phyloP scores from a whole-genome alignment of 2,113 vertebrate species.

The Phaetusa simplex region DNA sequence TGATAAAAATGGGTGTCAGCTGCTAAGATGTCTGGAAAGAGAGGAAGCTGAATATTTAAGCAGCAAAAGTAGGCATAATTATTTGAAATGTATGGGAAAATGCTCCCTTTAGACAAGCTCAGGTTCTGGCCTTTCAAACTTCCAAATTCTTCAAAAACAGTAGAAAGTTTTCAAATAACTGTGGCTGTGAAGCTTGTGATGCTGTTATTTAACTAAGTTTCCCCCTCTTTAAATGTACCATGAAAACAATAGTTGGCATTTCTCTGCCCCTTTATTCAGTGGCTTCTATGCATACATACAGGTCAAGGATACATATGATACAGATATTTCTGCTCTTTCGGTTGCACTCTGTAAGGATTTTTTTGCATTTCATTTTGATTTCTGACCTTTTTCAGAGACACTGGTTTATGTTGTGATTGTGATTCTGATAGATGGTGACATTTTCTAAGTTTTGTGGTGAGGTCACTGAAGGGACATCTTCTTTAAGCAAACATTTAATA shows the following conservation, averaged over 20 bases:
- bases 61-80: not conserved
- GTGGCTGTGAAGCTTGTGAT: not conserved
- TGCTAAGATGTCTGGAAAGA: not conserved
- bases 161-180: not conserved
- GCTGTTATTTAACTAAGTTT: not conserved
- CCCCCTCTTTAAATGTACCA: not conserved
- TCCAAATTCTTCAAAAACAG: not conserved
- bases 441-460: constrained; percentile 13
- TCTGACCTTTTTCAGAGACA: constrained; percentile 40
- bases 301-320: not conserved
- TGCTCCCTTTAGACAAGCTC: not conserved
- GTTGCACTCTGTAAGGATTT: not conserved
- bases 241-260: not conserved
- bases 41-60: not conserved
- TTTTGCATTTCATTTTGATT: constrained; percentile 17
- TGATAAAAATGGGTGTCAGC: not conserved
- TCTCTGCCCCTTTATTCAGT: not conserved
- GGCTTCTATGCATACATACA: not conserved
- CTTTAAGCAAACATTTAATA: not conserved
- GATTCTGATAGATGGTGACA: constrained; percentile 57
- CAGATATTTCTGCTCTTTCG: not conserved
- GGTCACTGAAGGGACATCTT: constrained; percentile 24
- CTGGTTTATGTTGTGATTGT: not conserved
- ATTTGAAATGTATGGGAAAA: not conserved
- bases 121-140: not conserved